phyloP scores from a whole-genome alignment of 2,888 invertebrate species.

The Biston betularia region DNA sequence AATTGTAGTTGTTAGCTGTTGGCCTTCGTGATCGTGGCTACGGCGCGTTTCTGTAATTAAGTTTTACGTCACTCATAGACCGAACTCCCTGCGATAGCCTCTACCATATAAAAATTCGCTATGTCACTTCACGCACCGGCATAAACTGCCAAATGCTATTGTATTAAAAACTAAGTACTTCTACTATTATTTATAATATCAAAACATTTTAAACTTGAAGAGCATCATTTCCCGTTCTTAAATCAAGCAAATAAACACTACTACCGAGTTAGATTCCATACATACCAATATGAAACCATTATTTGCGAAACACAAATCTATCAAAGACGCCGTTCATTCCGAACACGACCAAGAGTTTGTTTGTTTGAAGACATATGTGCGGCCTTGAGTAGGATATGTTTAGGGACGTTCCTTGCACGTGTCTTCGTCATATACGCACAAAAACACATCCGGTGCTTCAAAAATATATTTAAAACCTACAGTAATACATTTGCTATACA shows the following conservation, averaged over 20 bases:
- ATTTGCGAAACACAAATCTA: constrained; percentile 44
- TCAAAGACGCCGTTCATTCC: constrained; percentile 46
- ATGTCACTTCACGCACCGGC: constrained; percentile 62
- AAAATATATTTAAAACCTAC: constrained; percentile 26
- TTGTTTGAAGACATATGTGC: constrained; percentile 63
- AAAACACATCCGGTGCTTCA: constrained; percentile 58
- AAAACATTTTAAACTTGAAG: neutral
- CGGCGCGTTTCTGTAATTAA: constrained; percentile 82
- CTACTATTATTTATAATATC: constrained; percentile 5
- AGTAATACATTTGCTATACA: constrained; percentile 14
- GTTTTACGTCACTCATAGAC: constrained; percentile 82
- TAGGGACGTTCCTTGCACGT: constrained; percentile 64
- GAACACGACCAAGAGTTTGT: constrained; percentile 51
- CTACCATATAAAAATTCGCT: constrained; percentile 73
- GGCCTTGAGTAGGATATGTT: constrained; percentile 62
- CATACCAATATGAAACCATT: constrained; percentile 24
- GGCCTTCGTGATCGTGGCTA: constrained; percentile 77
- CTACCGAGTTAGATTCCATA: constrained; percentile 19
- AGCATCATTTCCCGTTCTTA: neutral
- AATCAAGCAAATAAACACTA: constrained; percentile 8
- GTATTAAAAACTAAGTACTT: constrained; percentile 15
- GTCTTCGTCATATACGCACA: constrained; percentile 53
- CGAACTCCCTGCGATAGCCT: constrained; percentile 81
- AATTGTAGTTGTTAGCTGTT: constrained; percentile 77
- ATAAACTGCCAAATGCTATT: constrained; percentile 28